phyloP scores from a whole-genome alignment of 2,888 invertebrate species.

The Caenorhabditis japonica region DNA sequence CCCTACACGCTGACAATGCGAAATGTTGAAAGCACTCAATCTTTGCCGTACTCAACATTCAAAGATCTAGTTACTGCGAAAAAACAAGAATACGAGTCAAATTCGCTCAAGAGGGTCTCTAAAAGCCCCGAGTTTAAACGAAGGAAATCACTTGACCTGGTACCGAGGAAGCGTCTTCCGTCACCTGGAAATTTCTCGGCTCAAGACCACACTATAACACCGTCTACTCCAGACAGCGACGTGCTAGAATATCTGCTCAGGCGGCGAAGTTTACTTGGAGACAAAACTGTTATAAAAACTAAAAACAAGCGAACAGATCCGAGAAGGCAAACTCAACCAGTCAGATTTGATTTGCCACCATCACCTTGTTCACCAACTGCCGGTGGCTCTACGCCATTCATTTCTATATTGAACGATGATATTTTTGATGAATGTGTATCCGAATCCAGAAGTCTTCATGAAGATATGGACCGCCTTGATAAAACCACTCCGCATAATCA shows the following conservation, averaged over 20 bases:
- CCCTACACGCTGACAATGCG: constrained; percentile 77
- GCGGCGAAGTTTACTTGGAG: constrained; percentile 68
- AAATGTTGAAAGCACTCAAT: constrained; percentile 63
- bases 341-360: constrained; percentile 71
- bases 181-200: constrained; percentile 75
- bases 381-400: constrained; percentile 63
- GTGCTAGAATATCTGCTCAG: constrained; percentile 73
- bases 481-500: constrained; percentile 47
- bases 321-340: constrained; percentile 77
- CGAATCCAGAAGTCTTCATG: constrained; percentile 66
- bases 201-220: constrained; percentile 76
- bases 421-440: constrained; percentile 65
- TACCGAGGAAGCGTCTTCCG: constrained; percentile 73
- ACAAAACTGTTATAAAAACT: constrained; percentile 55
- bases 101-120: constrained; percentile 52
- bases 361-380: constrained; percentile 56
- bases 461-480: constrained; percentile 68
- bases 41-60: constrained; percentile 58
- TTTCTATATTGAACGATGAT: constrained; percentile 63
- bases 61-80: constrained; percentile 42
- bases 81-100: constrained; percentile 41
- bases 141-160: constrained; percentile 72
- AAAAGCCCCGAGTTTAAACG: constrained; percentile 59
- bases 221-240: constrained; percentile 73
- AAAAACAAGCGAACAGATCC: constrained; percentile 75